Percentiles rank a stretch among this genome's conserved stretches.
These are phyloP conservation scores for Crenichthys baileyi DNA, from an alignment of 2,797 vertebrate species.

Conservation along the genomic window DNA sequence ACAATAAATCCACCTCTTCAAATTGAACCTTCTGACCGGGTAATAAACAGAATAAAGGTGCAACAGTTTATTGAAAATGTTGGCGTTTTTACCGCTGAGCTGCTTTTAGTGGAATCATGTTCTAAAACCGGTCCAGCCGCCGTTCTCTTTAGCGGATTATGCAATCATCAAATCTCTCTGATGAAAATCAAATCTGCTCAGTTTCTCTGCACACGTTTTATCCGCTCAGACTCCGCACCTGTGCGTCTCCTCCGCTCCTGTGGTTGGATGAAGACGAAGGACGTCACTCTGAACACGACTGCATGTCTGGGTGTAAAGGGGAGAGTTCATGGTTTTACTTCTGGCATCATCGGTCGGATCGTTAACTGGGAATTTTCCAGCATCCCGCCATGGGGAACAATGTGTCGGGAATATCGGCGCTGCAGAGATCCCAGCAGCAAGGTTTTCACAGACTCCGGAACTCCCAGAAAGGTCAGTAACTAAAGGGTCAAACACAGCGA, in stretches of 20 bases:
- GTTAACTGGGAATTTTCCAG: neutral
- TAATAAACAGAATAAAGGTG: neutral
- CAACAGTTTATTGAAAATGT: neutral
- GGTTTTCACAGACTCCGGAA: slow-evolving; percentile 71
- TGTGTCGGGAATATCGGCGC: slow-evolving; percentile 59
- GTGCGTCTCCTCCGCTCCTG: slow-evolving; percentile 17
- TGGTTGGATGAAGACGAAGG: slow-evolving; percentile 1
- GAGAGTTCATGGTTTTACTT: neutral
- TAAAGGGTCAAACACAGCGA: neutral
- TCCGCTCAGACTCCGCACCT: slow-evolving; percentile 34
- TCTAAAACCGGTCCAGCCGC: neutral
- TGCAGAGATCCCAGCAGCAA: slow-evolving; percentile 71
- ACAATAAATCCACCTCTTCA: neutral
- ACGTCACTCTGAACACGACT: slow-evolving; percentile 2
- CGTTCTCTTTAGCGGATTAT: slow-evolving; percentile 35
- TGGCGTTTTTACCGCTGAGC: neutral
- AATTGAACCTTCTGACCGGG: neutral
- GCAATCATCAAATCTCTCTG: slow-evolving; percentile 14
- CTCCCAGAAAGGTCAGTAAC: slow-evolving; percentile 72
- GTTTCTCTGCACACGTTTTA: neutral
- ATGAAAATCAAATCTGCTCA: slow-evolving; percentile 42
- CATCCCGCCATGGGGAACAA: slow-evolving; percentile 65
- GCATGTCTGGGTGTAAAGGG: neutral
- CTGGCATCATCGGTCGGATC: neutral
- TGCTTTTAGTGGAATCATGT: neutral